phyloP scores from a whole-genome alignment of 2,113 vertebrate species.

The Plectropomus leopardus region DNA sequence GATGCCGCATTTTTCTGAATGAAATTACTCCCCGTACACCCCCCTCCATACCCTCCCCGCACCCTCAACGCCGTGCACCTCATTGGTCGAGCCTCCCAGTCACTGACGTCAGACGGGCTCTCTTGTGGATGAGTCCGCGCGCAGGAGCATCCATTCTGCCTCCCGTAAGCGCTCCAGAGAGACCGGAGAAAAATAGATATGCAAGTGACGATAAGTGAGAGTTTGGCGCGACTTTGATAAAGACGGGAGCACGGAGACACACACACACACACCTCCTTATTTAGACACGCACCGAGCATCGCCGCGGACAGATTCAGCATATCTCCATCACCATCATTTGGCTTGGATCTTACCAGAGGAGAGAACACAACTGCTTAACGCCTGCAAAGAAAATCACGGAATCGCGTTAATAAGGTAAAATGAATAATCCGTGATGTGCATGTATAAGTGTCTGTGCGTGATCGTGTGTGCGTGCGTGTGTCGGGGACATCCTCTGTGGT shows the following conservation, averaged over 20 bases:
- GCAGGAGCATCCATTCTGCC: slow-evolving; percentile 73
- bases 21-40: slow-evolving; percentile 82
- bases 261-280: not conserved
- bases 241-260: not conserved
- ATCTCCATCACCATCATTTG: slow-evolving; percentile 1
- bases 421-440: not conserved
- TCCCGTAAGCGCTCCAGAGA: slow-evolving; percentile 47
- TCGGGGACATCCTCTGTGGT: slow-evolving; percentile 52
- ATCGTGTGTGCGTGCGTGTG: not conserved
- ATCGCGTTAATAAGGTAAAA: slow-evolving; percentile 61
- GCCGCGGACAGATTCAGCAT: not conserved
- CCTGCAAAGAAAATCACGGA: not conserved
- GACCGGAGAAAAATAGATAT: slow-evolving; percentile 31
- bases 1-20: slow-evolving; percentile 91
- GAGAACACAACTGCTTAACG: not conserved
- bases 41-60: slow-evolving; percentile 26
- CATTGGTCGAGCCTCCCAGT: slow-evolving; percentile 73
- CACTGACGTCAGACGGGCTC: slow-evolving; percentile 82
- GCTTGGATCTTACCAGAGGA: slow-evolving; percentile 18
- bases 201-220: slow-evolving; percentile 12
- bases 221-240: slow-evolving; percentile 36
- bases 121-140: slow-evolving; percentile 71
- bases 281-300: slow-evolving; percentile 7
- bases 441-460: not conserved
- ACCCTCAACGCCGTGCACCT: slow-evolving; percentile 38